Evolutionary conservation across 2,797 vertebrate species (phyloP), one percentile per base, ranked within the genome.

Genomic region (Calcarius lapponicus): DNA sequence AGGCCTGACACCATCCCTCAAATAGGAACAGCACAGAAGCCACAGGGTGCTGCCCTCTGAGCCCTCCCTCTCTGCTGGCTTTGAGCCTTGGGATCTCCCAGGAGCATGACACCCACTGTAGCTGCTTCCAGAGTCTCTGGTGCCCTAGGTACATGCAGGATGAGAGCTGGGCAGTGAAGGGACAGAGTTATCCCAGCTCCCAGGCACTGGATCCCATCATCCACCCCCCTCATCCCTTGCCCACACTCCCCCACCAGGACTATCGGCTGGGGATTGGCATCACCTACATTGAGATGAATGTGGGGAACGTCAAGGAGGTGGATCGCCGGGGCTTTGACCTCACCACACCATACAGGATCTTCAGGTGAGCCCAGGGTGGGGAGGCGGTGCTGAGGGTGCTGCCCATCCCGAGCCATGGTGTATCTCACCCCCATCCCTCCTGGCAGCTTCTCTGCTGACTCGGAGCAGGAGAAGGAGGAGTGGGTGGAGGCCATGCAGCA

Each of bases 211-310:
- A 72, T 73, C 31, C 31, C 64, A 43, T 54, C 31, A 36, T 48
- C 40, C n/a, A 5, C 40, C 4, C n/a, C 12, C 8, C 8, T 38
- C 28, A 20, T 53, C 47, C 42, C 7, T 18, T 16, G 7, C 48
- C 54, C 11, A 15, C 17, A 13, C 34, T 71, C 8, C 4, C 34
- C 17, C 3, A 18, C 57, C 96, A 99, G 99, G 99, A 99, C 71
- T 98, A 98, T 91, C 98, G 92, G 14, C 94, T 98, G 81, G 99
- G 99, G 40, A 97, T 99, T 1, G 99, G 99, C 12, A 98, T 99
- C 97, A 99, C 99, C 18, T 98, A 98, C 76, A 99, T 99, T 5
- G 98, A 99, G 64, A 99, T 99, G 99, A 99, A 98, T 2, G 99
- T 99, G 20, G 99, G 99, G 31, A 99, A 99, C 0, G 98, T 99